Evolutionary conservation across 2,113 vertebrate species (phyloP).

Genomic region (Engraulis encrasicolus): DNA sequence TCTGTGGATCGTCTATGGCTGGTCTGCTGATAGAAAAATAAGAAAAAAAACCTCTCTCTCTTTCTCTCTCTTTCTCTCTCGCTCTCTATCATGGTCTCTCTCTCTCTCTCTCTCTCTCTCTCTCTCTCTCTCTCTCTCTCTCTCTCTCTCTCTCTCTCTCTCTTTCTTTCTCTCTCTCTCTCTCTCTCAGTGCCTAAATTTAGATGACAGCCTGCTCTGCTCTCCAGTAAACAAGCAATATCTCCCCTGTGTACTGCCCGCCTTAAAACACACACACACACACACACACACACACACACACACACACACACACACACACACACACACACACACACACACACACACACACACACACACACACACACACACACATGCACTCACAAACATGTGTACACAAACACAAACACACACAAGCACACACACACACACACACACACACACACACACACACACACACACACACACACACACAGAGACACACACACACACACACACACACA

Average conservation of each 20-base stretch:
- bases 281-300: too few species aligned
- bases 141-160: slow-evolving; percentile 5
- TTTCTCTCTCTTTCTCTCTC: too few species aligned
- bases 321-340: too few species aligned
- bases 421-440: not conserved
- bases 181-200: slow-evolving; percentile 69
- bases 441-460: not conserved
- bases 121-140: slow-evolving; percentile 5
- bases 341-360: too few species aligned
- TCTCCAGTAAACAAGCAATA: slow-evolving; percentile 81
- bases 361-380: not conserved
- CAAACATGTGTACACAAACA: too few species aligned
- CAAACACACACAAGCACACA: too few species aligned
- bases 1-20: slow-evolving; percentile 62
- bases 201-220: slow-evolving; percentile 80
- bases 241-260: slow-evolving; percentile 50
- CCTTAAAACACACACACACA: not conserved
- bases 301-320: too few species aligned
- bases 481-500: too few species aligned
- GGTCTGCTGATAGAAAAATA: slow-evolving; percentile 63
- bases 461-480: too few species aligned
- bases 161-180: not conserved
- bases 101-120: slow-evolving; percentile 5
- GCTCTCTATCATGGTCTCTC: too few species aligned
- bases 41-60: not conserved